Evolutionary conservation across 2,888 invertebrate genomes (phyloP).

Genomic region (Argyra leucocephala): DNA sequence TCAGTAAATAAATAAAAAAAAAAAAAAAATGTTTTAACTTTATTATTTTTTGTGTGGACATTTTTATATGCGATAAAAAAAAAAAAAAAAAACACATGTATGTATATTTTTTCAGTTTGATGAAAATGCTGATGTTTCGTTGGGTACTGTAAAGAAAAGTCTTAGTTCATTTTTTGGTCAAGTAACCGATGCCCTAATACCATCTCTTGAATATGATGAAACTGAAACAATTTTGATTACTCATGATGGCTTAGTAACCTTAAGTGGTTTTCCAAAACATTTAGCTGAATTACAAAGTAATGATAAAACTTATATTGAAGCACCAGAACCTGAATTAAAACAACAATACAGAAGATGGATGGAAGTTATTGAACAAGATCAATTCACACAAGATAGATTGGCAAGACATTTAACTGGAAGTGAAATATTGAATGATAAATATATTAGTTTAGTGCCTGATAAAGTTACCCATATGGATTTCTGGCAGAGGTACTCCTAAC

Average conservation of each 20-base stretch:
- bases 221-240: slow-evolving; percentile 59
- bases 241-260: slow-evolving; percentile 57
- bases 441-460: slow-evolving; percentile 54
- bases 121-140: slow-evolving; percentile 58
- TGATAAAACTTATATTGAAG: slow-evolving; percentile 62
- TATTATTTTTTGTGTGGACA: not conserved
- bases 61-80: not conserved
- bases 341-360: slow-evolving; percentile 53
- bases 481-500: slow-evolving; percentile 58
- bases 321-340: slow-evolving; percentile 49
- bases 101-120: slow-evolving; percentile 48
- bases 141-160: slow-evolving; percentile 60
- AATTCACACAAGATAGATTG: slow-evolving; percentile 50
- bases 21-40: not conserved
- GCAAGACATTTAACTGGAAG: slow-evolving; percentile 53
- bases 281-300: slow-evolving; percentile 62
- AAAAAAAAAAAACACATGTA: not conserved
- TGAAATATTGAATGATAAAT: slow-evolving; percentile 41
- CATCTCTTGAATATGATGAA: slow-evolving; percentile 59
- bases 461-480: slow-evolving; percentile 64
- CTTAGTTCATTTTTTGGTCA: slow-evolving; percentile 62
- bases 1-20: not conserved
- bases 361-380: slow-evolving; percentile 46
- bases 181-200: slow-evolving; percentile 60
- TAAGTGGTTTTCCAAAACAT: slow-evolving; percentile 55